These are phyloP conservation scores for Anoplius nigerrimus DNA, from an alignment of 2,888 invertebrate species.

Conservation along the genomic window DNA sequence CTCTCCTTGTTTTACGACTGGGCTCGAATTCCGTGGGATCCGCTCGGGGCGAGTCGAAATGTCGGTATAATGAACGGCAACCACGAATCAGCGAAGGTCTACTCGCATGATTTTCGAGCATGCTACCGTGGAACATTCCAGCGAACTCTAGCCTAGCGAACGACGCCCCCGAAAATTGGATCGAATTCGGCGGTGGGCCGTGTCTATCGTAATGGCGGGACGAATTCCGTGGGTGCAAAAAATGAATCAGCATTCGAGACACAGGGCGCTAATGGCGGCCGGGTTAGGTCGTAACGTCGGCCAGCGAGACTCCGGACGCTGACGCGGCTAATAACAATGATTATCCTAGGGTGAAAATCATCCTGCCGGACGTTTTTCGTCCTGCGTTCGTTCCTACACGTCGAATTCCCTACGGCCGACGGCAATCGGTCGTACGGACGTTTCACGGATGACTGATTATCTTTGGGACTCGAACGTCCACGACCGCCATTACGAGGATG, in stretches of 20 bases:
- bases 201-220: not conserved
- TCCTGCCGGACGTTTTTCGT: not conserved
- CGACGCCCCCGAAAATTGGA: constrained; percentile 55
- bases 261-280: constrained; percentile 38
- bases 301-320: not conserved
- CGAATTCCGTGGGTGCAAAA: constrained; percentile 55
- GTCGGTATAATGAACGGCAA: constrained; percentile 64
- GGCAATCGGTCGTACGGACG: constrained; percentile 1
- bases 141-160: constrained; percentile 42
- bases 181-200: constrained; percentile 35
- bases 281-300: constrained; percentile 26
- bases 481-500: constrained; percentile 3
- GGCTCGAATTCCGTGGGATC: constrained; percentile 57
- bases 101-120: constrained; percentile 20
- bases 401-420: not conserved
- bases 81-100: constrained; percentile 22
- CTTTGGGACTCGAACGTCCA: constrained; percentile 30
- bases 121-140: constrained; percentile 38
- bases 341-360: constrained; percentile 1
- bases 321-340: not conserved
- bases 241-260: constrained; percentile 53
- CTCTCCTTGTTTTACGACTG: no score
- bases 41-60: constrained; percentile 57
- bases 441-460: constrained; percentile 48
- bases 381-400: not conserved